Percentiles rank a stretch among this genome's conserved stretches.
Conservation (phyloP, 2,113 vertebrate species). For the Alectura lathami region DNA sequence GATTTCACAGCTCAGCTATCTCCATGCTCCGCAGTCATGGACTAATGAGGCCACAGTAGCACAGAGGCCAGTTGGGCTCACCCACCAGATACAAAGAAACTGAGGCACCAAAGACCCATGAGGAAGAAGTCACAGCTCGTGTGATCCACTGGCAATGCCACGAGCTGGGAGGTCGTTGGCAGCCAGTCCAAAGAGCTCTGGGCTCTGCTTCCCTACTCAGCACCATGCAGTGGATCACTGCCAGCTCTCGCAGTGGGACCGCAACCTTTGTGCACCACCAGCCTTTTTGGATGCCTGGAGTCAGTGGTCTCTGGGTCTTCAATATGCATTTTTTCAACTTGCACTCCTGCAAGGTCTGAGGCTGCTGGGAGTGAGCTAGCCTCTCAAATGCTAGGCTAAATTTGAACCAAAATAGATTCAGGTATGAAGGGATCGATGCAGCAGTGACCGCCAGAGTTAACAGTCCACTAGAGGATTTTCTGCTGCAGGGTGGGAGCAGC, state of each 20-base stretch:
- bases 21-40: rapidly evolving
- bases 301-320: not conserved
- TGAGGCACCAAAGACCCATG: not conserved
- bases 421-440: not conserved
- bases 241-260: not conserved
- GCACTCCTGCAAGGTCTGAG: not conserved
- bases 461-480: not conserved
- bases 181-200: not conserved
- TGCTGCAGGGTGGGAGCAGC: not conserved
- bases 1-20: not conserved
- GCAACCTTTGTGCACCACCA: too few species aligned
- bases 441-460: not conserved
- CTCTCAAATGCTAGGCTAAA: not conserved
- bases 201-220: not conserved
- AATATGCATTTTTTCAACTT: not conserved
- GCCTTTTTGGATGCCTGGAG: not conserved
- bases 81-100: not conserved
- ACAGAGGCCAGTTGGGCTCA: too few species aligned
- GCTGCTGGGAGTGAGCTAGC: not conserved
- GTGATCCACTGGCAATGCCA: not conserved
- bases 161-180: not conserved
- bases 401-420: not conserved
- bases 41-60: not conserved
- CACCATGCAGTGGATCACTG: not conserved
- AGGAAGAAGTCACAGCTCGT: not conserved